These are phyloP conservation scores for Hymenopus coronatus DNA, from an alignment of 2,888 invertebrate species.

Conservation along the genomic window DNA sequence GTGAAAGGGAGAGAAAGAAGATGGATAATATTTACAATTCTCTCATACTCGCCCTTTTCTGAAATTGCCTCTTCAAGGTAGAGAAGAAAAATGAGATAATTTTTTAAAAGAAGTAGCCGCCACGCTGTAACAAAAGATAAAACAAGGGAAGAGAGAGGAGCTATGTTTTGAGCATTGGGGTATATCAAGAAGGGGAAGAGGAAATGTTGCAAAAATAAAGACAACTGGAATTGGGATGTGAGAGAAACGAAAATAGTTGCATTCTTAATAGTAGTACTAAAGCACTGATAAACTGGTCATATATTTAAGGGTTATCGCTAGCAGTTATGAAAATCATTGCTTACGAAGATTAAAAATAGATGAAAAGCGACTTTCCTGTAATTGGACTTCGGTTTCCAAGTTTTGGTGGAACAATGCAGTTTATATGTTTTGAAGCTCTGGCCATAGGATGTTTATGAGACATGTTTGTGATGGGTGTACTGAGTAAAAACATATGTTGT, in stretches of 20 bases:
- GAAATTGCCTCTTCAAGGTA: background rate
- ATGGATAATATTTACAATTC: background rate
- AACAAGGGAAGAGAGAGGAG: background rate
- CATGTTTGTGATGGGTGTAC: too few species aligned
- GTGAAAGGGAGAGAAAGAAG: background rate
- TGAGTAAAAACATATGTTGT: too few species aligned
- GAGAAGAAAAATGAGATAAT: conserved; percentile 3
- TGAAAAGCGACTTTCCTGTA: too few species aligned
- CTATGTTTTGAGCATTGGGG: background rate
- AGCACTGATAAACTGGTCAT: too few species aligned
- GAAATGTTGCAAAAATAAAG: background rate
- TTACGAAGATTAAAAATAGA: too few species aligned
- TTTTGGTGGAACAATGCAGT: too few species aligned
- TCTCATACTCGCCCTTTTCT: background rate
- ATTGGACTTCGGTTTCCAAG: too few species aligned
- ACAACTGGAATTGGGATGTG: background rate
- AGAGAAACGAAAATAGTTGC: background rate
- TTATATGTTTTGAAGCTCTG: too few species aligned
- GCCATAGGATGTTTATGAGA: too few species aligned
- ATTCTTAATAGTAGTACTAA: background rate
- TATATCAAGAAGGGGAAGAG: background rate
- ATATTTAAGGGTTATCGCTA: too few species aligned
- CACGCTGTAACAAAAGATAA: background rate
- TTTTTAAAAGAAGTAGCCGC: background rate
- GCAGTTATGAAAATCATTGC: too few species aligned